These are phyloP conservation scores for Ochropleura leucogaster DNA, from an alignment of 2,888 invertebrate species.

Conservation along the genomic window DNA sequence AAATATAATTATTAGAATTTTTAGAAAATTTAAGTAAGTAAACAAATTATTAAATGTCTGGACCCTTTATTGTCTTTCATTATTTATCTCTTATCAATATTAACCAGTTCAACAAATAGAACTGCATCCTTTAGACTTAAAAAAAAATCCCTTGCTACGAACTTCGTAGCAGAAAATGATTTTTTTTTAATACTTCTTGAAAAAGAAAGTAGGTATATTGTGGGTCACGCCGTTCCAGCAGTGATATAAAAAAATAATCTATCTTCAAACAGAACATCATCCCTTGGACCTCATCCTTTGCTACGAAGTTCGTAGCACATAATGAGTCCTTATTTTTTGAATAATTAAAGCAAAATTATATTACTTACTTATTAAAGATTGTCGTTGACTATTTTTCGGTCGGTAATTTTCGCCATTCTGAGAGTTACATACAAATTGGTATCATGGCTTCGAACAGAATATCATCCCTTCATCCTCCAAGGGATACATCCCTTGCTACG, in stretches of 20 bases:
- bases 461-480: neutral
- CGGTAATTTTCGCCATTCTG: neutral
- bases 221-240: too few species aligned
- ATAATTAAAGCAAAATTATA: neutral
- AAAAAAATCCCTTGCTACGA: conserved; percentile 4
- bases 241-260: too few species aligned
- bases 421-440: neutral
- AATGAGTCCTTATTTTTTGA: neutral
- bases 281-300: neutral
- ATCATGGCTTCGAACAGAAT: neutral
- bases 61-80: neutral
- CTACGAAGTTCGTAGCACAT: conserved; percentile 16
- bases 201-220: too few species aligned
- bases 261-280: too few species aligned
- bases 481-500: conserved; percentile 4
- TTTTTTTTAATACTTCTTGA: too few species aligned
- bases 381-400: neutral
- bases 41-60: neutral
- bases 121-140: neutral
- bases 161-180: conserved; percentile 4
- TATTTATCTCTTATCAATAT: neutral
- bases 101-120: neutral
- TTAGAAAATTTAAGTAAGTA: neutral
- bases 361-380: neutral
- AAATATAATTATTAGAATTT: neutral